Conservation (phyloP, 2,797 vertebrate species). For the Okamejei kenojei region DNA sequence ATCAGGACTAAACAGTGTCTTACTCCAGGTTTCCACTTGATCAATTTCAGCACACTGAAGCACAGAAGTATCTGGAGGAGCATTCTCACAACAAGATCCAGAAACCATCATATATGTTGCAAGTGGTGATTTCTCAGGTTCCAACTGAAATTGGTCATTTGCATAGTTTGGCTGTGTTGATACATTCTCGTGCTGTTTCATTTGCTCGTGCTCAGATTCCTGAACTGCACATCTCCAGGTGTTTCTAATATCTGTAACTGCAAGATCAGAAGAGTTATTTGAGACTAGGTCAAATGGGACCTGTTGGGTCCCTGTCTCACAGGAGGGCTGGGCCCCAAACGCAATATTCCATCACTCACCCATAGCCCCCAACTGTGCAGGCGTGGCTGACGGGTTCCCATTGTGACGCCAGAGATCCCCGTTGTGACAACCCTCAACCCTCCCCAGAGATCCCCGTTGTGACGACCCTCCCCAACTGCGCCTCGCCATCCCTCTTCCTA, state of each 20-base stretch:
- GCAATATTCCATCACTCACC: too few species aligned
- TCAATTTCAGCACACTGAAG: neutral
- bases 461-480: too few species aligned
- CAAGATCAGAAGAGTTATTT: neutral
- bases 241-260: conserved; percentile 56
- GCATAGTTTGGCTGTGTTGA: neutral
- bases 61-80: neutral
- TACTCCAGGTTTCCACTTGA: neutral
- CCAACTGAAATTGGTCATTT: conserved; percentile 36
- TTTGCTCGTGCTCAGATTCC: neutral
- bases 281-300: too few species aligned
- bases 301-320: too few species aligned
- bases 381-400: too few species aligned
- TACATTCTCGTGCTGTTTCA: conserved; percentile 25
- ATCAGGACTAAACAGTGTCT: neutral
- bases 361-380: too few species aligned
- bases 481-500: too few species aligned
- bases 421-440: too few species aligned
- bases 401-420: too few species aligned
- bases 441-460: too few species aligned
- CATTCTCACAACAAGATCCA: neutral
- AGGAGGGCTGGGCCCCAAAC: too few species aligned
- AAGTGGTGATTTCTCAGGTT: conserved; percentile 36
- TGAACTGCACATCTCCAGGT: conserved; percentile 57
- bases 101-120: neutral